Conservation (phyloP, 2,888 invertebrate genomes). For the Mythimna lalbum region DNA sequence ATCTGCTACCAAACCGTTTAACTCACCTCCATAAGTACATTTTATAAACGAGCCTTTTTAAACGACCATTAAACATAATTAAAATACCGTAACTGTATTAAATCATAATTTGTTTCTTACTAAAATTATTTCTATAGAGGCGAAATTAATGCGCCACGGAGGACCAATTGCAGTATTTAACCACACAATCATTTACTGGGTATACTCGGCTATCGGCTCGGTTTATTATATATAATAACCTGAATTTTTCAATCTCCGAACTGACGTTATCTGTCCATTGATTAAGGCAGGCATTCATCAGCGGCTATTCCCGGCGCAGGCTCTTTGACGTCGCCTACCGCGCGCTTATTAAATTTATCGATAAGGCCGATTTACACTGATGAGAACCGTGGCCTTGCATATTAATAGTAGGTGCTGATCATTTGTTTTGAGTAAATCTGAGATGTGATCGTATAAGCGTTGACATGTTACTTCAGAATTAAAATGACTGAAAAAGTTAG, state of each 20-base stretch:
- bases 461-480: not conserved
- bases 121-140: conserved; percentile 42
- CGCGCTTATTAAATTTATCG: conserved; percentile 74
- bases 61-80: conserved; percentile 30
- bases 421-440: conserved; percentile 46
- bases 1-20: conserved; percentile 27
- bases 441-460: conserved; percentile 36
- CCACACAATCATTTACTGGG: conserved; percentile 29
- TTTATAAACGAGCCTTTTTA: conserved; percentile 1
- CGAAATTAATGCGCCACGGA: conserved; percentile 32
- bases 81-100: conserved; percentile 39
- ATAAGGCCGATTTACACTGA: conserved; percentile 79
- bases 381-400: conserved; percentile 78
- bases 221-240: conserved; percentile 61
- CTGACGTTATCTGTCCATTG: conserved; percentile 74
- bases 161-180: conserved; percentile 52
- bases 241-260: conserved; percentile 66
- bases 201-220: too few relatives aligned
- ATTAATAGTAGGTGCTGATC: conserved; percentile 67
- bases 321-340: conserved; percentile 68
- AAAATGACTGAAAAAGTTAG: not conserved
- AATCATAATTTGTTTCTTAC: conserved; percentile 31
- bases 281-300: conserved; percentile 73
- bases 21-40: conserved; percentile 2
- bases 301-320: conserved; percentile 64